These are phyloP conservation scores for Eidolon helvum DNA, from an alignment of 2,113 vertebrate species.

Conservation along the genomic window DNA sequence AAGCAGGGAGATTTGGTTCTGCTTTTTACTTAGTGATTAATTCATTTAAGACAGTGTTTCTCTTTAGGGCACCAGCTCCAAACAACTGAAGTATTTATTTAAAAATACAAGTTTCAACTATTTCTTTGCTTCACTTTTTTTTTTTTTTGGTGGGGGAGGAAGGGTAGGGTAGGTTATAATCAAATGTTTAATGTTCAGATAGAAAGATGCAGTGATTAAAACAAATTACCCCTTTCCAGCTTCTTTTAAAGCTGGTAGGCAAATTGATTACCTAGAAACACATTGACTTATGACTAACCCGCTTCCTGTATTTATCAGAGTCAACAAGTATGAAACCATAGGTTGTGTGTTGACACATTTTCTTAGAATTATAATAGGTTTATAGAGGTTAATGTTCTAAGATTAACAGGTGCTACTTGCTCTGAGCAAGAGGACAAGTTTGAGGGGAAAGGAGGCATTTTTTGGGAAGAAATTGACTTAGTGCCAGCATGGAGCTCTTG, in stretches of 20 bases:
- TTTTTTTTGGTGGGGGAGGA: neutral
- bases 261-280: conserved; percentile 66
- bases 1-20: neutral
- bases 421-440: neutral
- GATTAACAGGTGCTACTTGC: neutral
- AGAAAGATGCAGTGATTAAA: conserved; percentile 25
- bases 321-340: neutral
- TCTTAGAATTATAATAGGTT: neutral
- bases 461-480: neutral
- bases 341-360: conserved; percentile 6
- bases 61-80: neutral
- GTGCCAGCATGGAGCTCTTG: neutral
- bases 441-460: neutral
- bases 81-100: conserved; percentile 1
- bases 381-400: conserved; percentile 7
- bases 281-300: neutral
- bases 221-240: conserved; percentile 23
- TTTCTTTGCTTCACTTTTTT: neutral
- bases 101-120: neutral
- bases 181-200: conserved; percentile 54
- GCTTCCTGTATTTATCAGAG: conserved; percentile 11
- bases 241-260: conserved; percentile 23
- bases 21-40: neutral
- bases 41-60: neutral
- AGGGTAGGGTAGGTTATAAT: neutral